Base-by-base conservation (phyloP, 2,888 invertebrate genomes). In the Diaperis boleti region DNA sequence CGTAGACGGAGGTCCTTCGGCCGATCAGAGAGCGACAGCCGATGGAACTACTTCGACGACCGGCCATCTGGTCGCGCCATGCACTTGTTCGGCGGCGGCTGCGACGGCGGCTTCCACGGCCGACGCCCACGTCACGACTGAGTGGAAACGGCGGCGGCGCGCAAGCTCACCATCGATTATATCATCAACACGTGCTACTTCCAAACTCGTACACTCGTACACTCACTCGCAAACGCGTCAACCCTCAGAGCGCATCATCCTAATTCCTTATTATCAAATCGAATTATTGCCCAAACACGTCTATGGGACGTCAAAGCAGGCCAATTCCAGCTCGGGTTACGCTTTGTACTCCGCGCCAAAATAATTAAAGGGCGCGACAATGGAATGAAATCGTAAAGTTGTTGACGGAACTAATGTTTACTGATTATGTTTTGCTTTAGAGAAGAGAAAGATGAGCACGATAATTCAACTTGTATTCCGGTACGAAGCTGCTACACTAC, bases 1-100 rank as follows among this genome's bases (percentile, higher is more conserved):
- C 85, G 78, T 88, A 89, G 60, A 88, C 85, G 10, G 89, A 89
- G 62, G 88, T 85, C 14, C 89, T 82, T 35, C 89, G 85, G 1
- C 88, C 88, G 18, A 89, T 85, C 67, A 89, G 83, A 8, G 89
- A 85, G 64, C 88, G 84, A 77, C 88, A 88, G 62, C 87, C 88
- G 67, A 89, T 88, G 66, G 88, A 88, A 77, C 88, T 88, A 81
- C 88, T 88, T 63, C 88, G 84, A 45, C 88, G 83, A 29, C 88
- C 87, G 39, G 88, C 85, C 84, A 87, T 77, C 71, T 67, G 71
- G 67, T 69, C 67, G 68, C 67, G 69, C 69, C 72, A 71, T 72
- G 69, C 73, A 74, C 69, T 73, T 71, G 68, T 72, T 66, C 64
- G 70, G 59, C 49, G 69, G 65, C 64, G 71, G 63, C 65, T 56